Percentiles rank a stretch among this genome's conserved stretches.
Conservation (phyloP, 2,888 invertebrate genomes). For the Dasysyrphus tricinctus region DNA sequence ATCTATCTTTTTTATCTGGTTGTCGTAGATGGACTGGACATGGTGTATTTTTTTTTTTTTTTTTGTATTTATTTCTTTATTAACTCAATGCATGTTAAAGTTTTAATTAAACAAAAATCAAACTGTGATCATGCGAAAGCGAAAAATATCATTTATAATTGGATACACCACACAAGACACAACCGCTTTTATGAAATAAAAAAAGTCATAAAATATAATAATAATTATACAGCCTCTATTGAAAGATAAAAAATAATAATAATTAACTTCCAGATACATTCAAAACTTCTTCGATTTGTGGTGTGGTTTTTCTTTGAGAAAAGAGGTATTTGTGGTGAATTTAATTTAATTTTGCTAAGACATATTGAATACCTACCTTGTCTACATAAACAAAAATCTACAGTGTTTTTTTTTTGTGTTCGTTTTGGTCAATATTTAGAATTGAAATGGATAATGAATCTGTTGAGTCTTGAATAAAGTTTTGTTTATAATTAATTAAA, state of each 20-base stretch:
- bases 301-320: neutral
- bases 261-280: conserved; percentile 20
- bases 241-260: conserved; percentile 8
- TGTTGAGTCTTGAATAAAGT: neutral
- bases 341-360: neutral
- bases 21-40: conserved; percentile 36
- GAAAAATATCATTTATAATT: conserved; percentile 33
- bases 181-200: conserved; percentile 17
- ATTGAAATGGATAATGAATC: neutral
- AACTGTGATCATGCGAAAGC: conserved; percentile 21
- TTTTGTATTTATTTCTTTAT: conserved; percentile 15
- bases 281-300: conserved; percentile 1
- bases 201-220: conserved; percentile 11
- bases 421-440: conserved; percentile 33
- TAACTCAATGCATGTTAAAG: conserved; percentile 21
- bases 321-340: neutral
- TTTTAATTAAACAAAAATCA: conserved; percentile 35
- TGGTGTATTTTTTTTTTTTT: conserved; percentile 7
- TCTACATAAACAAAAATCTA: too few species aligned
- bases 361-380: neutral
- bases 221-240: conserved; percentile 23
- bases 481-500: conserved; percentile 13
- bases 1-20: neutral
- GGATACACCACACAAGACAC: conserved; percentile 44
- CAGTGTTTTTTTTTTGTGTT: neutral